These are phyloP conservation scores for Geococcyx californianus DNA, from an alignment of 2,113 vertebrate genomes.

Conservation along the genomic window DNA sequence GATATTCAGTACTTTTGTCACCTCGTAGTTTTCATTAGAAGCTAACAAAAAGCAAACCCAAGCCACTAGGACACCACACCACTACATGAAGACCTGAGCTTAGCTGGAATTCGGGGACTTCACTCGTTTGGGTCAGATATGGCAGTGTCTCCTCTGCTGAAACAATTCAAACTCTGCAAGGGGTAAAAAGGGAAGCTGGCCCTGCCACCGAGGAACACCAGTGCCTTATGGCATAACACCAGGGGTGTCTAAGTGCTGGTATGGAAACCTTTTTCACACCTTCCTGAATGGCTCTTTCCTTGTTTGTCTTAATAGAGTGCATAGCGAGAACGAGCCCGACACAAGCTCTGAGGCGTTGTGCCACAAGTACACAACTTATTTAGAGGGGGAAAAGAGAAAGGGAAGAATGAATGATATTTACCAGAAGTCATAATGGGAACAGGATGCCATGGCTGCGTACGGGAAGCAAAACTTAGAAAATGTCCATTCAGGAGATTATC, in stretches of 20 bases:
- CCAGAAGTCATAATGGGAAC: constrained; percentile 5
- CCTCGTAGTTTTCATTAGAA: background rate
- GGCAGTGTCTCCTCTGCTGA: background rate
- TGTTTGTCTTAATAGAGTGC: constrained; percentile 30
- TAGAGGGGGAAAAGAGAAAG: background rate
- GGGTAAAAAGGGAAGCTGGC: background rate
- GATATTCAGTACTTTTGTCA: background rate
- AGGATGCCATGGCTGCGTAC: background rate
- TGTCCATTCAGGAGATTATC: background rate
- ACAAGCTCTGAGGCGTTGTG: constrained; percentile 6
- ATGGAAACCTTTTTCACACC: constrained; percentile 12
- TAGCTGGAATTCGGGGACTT: background rate
- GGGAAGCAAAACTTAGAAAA: background rate
- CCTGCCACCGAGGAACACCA: background rate
- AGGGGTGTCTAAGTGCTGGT: background rate
- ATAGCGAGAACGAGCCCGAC: constrained; percentile 9
- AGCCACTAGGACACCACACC: background rate
- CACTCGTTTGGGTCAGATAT: background rate
- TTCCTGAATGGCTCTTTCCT: constrained; percentile 37
- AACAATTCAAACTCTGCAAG: background rate
- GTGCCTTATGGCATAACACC: background rate
- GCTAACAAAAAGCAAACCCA: background rate
- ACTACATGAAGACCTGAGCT: constrained; percentile 4
- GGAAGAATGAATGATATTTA: background rate
- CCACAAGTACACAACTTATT: constrained; percentile 16